phyloP scores from a whole-genome alignment of 2,888 invertebrate genomes.

The Tillus elongatus region DNA sequence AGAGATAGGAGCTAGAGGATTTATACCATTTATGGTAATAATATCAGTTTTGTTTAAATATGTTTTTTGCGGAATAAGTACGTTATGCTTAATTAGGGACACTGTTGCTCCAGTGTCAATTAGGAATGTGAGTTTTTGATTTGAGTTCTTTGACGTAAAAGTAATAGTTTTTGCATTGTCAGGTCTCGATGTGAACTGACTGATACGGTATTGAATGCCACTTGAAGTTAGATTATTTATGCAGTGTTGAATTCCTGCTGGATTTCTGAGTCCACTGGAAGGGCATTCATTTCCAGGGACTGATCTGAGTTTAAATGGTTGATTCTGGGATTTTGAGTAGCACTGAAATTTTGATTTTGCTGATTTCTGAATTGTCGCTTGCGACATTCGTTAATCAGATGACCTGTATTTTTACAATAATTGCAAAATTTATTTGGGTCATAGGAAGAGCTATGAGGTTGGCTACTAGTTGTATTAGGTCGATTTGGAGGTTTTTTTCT shows the following conservation, averaged over 20 bases:
- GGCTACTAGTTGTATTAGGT: neutral
- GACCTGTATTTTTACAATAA: slow-evolving; percentile 14
- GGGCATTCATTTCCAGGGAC: slow-evolving; percentile 9
- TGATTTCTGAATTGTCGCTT: neutral
- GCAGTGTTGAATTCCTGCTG: slow-evolving; percentile 9
- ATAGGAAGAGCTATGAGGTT: neutral
- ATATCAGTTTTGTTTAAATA: slow-evolving; percentile 9
- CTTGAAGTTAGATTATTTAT: slow-evolving; percentile 3
- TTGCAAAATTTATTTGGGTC: slow-evolving; percentile 12
- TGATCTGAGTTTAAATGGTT: slow-evolving; percentile 10
- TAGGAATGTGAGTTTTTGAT: neutral
- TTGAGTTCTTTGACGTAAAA: neutral
- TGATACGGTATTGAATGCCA: slow-evolving; percentile 1
- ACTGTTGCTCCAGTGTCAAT: slow-evolving; percentile 15
- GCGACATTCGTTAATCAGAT: slow-evolving; percentile 10
- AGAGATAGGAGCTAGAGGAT: slow-evolving; percentile 7
- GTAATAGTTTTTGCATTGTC: neutral
- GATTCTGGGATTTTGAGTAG: neutral
- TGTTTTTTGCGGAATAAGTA: slow-evolving; percentile 8
- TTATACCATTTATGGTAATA: slow-evolving; percentile 8
- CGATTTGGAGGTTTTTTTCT: slow-evolving; percentile 3
- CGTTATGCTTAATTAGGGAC: slow-evolving; percentile 12
- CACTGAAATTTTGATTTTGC: neutral
- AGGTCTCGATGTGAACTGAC: neutral
- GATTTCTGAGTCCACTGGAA: slow-evolving; percentile 5